A percentile compares a stretch with the other conserved stretches of the same genome.
These are phyloP conservation scores for Podargus strigoides DNA, from an alignment of 2,797 vertebrate genomes.

Conservation along the genomic window DNA sequence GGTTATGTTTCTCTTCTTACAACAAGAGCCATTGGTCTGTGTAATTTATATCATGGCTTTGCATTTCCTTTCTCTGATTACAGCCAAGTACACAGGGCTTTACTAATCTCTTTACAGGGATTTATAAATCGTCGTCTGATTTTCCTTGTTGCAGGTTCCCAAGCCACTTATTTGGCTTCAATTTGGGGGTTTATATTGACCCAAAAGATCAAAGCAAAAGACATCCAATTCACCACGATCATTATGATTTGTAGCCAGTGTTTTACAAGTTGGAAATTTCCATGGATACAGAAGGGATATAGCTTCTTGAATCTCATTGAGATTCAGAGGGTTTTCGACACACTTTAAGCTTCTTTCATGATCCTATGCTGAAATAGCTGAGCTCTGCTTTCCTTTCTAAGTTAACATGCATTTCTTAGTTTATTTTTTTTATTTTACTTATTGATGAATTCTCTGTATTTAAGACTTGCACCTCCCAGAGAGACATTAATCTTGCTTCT, in stretches of 20 bases:
- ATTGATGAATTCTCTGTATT: not conserved
- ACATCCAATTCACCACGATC: not conserved
- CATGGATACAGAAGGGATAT: not conserved
- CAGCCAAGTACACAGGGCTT: not conserved
- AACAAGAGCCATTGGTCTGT: not conserved
- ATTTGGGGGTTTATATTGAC: not conserved
- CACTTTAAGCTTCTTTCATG: not conserved
- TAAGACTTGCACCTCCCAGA: not conserved
- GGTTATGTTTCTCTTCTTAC: not conserved
- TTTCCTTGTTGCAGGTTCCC: not conserved
- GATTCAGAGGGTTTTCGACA: not conserved
- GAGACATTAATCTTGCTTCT: not conserved
- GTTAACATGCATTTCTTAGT: not conserved
- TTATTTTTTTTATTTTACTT: not conserved
- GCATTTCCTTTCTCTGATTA: not conserved
- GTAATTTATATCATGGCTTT: not conserved
- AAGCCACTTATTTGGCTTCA: not conserved
- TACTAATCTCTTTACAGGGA: not conserved
- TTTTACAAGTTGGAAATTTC: not conserved
- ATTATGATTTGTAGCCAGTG: not conserved
- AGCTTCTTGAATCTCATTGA: not conserved
- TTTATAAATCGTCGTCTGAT: not conserved
- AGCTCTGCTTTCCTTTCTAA: not conserved
- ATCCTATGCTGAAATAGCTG: not conserved
- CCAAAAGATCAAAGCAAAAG: conserved; percentile 21